These are phyloP conservation scores for Pterobdella sp. DNA, from an alignment of 2,888 invertebrate species.

Conservation along the genomic window DNA sequence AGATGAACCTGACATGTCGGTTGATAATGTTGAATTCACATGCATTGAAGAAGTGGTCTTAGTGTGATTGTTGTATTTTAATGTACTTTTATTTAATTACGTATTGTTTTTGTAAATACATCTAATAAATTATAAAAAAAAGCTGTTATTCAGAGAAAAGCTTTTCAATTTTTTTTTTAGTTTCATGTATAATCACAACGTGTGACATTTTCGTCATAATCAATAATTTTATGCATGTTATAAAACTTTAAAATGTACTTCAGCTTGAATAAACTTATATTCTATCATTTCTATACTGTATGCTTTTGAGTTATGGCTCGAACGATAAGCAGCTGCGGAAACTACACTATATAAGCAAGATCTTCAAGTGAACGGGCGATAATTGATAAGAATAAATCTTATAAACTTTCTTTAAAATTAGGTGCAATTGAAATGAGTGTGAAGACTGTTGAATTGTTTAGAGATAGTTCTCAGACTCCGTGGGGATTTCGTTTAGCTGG, in stretches of 20 bases:
- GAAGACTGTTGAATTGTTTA: slow-evolving; percentile 5
- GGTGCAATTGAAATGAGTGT: neutral
- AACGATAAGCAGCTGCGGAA: slow-evolving; percentile 4
- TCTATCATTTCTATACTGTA: no score
- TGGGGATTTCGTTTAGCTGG: slow-evolving; percentile 29
- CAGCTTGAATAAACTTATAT: no score
- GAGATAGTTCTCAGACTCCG: slow-evolving; percentile 24
- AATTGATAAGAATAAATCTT: no score
- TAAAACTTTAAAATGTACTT: no score
- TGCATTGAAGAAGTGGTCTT: slow-evolving; percentile 27
- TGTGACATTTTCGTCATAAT: no score
- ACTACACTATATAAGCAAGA: neutral
- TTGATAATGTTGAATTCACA: slow-evolving; percentile 19
- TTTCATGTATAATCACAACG: no score
- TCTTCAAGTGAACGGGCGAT: neutral
- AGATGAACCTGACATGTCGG: slow-evolving; percentile 18
- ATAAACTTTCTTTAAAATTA: neutral
- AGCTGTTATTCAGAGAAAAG: no score
- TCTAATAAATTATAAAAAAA: no score
- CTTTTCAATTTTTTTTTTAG: no score
- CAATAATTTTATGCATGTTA: no score
- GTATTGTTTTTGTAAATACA: no score
- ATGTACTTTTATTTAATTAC: slow-evolving; percentile 1
- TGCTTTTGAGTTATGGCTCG: no score
- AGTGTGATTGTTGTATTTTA: neutral